These are phyloP conservation scores for Neodiprion fabricii DNA, from an alignment of 1,140 invertebrate genomes.

Conservation along the genomic window DNA sequence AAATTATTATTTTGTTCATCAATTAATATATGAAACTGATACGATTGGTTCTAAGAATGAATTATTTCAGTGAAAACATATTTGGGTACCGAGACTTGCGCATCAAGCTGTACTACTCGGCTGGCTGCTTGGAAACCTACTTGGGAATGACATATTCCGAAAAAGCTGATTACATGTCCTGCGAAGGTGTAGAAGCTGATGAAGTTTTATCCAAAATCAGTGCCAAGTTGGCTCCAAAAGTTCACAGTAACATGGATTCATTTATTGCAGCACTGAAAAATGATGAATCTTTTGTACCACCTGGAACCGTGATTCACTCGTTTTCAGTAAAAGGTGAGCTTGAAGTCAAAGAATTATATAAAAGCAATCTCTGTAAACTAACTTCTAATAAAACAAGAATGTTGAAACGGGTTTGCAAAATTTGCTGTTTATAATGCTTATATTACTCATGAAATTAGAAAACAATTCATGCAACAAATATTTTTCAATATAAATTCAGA, in stretches of 20 bases:
- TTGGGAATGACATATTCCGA: constrained; percentile 70
- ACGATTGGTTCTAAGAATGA: background rate
- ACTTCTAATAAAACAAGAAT: constrained; percentile 26
- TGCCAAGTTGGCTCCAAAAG: constrained; percentile 66
- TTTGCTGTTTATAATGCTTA: constrained; percentile 18
- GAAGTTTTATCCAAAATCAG: constrained; percentile 77
- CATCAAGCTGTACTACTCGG: constrained; percentile 83
- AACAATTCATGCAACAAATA: no score
- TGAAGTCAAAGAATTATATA: constrained; percentile 13
- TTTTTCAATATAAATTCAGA: no score
- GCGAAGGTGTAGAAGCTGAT: constrained; percentile 76
- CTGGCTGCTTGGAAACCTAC: constrained; percentile 79
- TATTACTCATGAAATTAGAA: no score
- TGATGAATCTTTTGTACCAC: constrained; percentile 76
- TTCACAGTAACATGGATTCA: constrained; percentile 73
- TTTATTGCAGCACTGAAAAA: constrained; percentile 73
- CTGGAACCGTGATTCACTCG: constrained; percentile 72
- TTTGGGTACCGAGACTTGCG: constrained; percentile 90
- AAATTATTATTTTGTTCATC: constrained; percentile 28
- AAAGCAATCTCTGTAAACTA: background rate
- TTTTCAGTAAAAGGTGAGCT: constrained; percentile 58
- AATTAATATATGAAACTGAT: constrained; percentile 12
- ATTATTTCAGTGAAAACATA: constrained; percentile 78
- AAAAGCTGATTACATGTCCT: constrained; percentile 63
- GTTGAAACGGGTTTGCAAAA: constrained; percentile 31